Evolutionary conservation across 2,888 invertebrate species (phyloP).

Genomic region (Acleris literana): DNA sequence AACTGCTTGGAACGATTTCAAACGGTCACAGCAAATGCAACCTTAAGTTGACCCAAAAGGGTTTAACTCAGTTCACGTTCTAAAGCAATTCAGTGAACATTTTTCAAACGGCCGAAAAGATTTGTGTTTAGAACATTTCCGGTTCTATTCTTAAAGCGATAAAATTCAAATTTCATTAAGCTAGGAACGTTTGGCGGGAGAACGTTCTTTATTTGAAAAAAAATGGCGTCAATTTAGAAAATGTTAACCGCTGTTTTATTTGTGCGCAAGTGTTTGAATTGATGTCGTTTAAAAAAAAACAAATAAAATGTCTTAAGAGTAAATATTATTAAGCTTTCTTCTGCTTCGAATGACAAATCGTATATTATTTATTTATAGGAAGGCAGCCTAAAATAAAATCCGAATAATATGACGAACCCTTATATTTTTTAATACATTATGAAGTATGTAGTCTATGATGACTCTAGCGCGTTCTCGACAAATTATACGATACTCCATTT

Average conservation of each 20-base stretch:
- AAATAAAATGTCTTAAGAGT: no score
- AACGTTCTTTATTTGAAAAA: slow-evolving; percentile 6
- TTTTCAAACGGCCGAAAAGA: slow-evolving; percentile 60
- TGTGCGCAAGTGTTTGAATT: background rate
- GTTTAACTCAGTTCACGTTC: background rate
- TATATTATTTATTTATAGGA: no score
- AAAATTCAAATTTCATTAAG: slow-evolving; percentile 73
- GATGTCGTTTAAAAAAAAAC: no score
- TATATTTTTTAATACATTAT: no score
- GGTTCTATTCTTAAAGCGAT: slow-evolving; percentile 72
- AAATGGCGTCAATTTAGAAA: background rate
- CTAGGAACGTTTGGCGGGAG: slow-evolving; percentile 44
- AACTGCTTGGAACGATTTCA: slow-evolving; percentile 49
- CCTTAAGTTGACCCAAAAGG: background rate
- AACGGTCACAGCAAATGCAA: background rate
- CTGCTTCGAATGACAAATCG: no score
- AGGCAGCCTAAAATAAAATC: no score
- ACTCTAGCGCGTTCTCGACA: no score
- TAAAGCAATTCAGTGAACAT: slow-evolving; percentile 40
- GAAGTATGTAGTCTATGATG: no score
- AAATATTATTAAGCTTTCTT: no score
- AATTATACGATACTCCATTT: no score
- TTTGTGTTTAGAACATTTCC: slow-evolving; percentile 70
- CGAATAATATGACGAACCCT: no score
- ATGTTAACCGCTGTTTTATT: background rate